Conservation (phyloP, 1,140 invertebrate species). For the Drosophila punjabiensis region DNA sequence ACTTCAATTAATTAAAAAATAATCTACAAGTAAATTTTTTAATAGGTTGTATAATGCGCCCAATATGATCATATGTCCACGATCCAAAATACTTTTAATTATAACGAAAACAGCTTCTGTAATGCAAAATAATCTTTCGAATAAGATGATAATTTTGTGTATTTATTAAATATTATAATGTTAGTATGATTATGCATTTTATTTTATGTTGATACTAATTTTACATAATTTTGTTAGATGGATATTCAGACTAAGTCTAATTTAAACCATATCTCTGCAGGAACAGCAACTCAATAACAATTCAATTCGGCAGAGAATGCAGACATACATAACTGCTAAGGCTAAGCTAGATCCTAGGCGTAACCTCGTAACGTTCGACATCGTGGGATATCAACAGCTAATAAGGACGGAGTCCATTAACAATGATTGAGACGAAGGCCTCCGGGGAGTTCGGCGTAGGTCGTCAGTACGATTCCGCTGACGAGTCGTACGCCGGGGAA, state of each 20-base stretch:
- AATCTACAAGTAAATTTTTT: too few species aligned
- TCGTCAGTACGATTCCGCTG: slow-evolving; percentile 47
- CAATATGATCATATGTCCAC: too few species aligned
- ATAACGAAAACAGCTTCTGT: too few species aligned
- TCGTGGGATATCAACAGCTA: slow-evolving; percentile 57
- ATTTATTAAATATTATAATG: too few species aligned
- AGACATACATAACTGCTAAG: neutral
- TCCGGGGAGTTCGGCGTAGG: slow-evolving; percentile 63
- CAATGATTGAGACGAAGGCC: slow-evolving; percentile 60
- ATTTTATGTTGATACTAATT: neutral
- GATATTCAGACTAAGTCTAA: neutral
- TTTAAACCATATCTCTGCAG: too few species aligned
- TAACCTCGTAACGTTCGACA: slow-evolving; percentile 1
- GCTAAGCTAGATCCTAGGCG: neutral
- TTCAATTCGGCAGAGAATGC: neutral
- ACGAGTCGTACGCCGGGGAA: slow-evolving; percentile 73
- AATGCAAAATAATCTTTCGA: too few species aligned
- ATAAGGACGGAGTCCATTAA: slow-evolving; percentile 67
- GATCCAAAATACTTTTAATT: too few species aligned
- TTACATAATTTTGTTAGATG: neutral
- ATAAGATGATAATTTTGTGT: too few species aligned
- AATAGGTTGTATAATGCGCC: too few species aligned
- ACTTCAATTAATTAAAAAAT: too few species aligned
- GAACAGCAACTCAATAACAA: neutral
- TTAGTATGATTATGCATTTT: too few species aligned